phyloP scores from a whole-genome alignment of 2,888 invertebrate genomes.

The Melieria picta region DNA sequence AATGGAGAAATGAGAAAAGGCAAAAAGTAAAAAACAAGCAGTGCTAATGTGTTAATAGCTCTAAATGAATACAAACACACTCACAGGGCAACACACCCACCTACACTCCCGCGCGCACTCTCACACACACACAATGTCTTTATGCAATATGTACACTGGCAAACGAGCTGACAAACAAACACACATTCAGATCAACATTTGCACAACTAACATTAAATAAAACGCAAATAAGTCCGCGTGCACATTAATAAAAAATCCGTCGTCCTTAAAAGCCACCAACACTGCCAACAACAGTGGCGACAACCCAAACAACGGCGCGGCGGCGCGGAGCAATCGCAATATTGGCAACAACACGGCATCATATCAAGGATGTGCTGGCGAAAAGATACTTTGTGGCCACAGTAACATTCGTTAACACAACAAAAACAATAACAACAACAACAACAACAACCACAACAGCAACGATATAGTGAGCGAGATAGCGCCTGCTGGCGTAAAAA shows the following conservation, averaged over 20 bases:
- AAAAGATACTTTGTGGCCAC: neutral
- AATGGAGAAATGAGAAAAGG: neutral
- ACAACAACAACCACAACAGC: neutral
- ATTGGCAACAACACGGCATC: neutral
- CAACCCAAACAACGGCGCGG: conserved; percentile 21
- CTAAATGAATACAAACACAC: conserved; percentile 17
- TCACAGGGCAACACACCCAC: neutral
- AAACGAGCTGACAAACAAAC: too few species aligned
- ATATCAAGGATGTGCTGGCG: neutral
- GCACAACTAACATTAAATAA: conserved; percentile 21
- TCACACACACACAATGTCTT: neutral
- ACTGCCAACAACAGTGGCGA: conserved; percentile 1
- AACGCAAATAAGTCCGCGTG: conserved; percentile 15
- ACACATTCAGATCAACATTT: neutral
- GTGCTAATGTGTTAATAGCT: conserved; percentile 33
- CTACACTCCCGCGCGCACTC: neutral
- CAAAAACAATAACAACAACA: neutral
- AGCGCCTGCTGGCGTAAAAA: too few species aligned
- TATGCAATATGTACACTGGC: too few species aligned
- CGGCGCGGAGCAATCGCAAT: too few species aligned
- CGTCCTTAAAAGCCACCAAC: conserved; percentile 36
- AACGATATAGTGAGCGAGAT: too few species aligned
- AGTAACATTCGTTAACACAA: neutral
- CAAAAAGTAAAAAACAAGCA: neutral
- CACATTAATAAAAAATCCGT: conserved; percentile 27